A percentile compares a stretch with the other conserved stretches of the same genome.
These are phyloP conservation scores for Hippolais icterina DNA, from an alignment of 2,113 vertebrate genomes.

Conservation along the genomic window DNA sequence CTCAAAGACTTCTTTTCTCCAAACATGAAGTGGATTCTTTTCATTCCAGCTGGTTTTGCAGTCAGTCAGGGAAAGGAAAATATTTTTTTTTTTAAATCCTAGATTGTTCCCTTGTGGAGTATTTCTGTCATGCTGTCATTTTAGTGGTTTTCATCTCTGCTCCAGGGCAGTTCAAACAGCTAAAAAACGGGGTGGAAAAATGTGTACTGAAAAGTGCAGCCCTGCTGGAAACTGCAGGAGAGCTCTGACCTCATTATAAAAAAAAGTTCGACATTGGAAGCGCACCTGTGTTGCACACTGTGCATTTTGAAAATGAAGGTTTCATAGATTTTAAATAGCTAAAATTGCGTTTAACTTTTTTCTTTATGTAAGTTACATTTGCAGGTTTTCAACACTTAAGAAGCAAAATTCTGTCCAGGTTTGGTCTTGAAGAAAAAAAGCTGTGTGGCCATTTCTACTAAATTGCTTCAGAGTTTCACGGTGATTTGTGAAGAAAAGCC, in stretches of 20 bases:
- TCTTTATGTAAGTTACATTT: background rate
- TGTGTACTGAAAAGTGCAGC: background rate
- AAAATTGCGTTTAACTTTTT: background rate
- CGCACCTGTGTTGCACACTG: background rate
- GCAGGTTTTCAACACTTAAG: background rate
- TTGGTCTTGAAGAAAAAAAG: background rate
- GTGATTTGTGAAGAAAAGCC: background rate
- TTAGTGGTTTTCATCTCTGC: background rate
- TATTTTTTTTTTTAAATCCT: background rate
- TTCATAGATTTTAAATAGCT: background rate
- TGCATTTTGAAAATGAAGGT: background rate
- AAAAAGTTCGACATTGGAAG: background rate
- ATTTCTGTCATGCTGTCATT: background rate
- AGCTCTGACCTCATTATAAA: background rate
- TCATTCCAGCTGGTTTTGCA: conserved; percentile 7
- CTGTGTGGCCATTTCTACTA: background rate
- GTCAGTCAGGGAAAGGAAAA: background rate
- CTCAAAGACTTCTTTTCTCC: background rate
- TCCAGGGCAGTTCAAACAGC: background rate
- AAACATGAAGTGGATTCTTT: background rate
- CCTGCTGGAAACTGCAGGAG: background rate
- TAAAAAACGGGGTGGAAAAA: background rate
- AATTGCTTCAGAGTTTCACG: background rate
- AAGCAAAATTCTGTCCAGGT: background rate
- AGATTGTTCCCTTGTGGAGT: background rate